Percentiles rank a stretch among this genome's conserved stretches.
Conservation (phyloP, 2,888 invertebrate genomes). For the Pantelozetes paolii region DNA sequence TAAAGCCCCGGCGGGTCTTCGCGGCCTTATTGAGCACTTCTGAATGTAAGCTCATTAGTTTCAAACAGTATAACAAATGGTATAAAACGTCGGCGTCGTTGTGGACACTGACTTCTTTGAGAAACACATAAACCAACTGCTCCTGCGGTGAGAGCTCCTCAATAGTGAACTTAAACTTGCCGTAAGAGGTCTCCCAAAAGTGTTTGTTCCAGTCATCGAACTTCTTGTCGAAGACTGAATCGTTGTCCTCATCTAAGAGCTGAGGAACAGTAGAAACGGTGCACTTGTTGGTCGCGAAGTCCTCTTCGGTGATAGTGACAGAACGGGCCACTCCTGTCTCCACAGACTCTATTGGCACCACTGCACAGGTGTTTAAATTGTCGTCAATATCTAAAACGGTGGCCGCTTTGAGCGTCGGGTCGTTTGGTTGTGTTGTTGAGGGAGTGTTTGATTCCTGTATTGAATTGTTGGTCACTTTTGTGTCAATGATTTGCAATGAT, state of each 20-base stretch:
- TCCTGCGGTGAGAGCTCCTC: constrained; percentile 85
- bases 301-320: constrained; percentile 79
- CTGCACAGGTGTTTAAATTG: constrained; percentile 80
- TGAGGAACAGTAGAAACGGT: constrained; percentile 66
- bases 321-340: constrained; percentile 78
- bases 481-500: not conserved
- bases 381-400: constrained; percentile 78
- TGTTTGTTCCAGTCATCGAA: constrained; percentile 1
- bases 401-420: constrained; percentile 61
- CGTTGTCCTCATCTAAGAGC: constrained; percentile 54
- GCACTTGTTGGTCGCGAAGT: constrained; percentile 70
- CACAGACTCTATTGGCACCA: constrained; percentile 68
- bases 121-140: constrained; percentile 83
- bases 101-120: constrained; percentile 58
- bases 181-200: constrained; percentile 89
- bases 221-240: constrained; percentile 52
- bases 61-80: constrained; percentile 84
- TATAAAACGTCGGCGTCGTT: constrained; percentile 84
- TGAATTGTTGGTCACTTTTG: not conserved
- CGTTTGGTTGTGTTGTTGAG: not conserved
- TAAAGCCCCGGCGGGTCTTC: constrained; percentile 82
- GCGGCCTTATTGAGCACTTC: constrained; percentile 83
- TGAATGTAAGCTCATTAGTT: constrained; percentile 83
- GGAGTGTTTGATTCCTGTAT: not conserved
- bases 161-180: constrained; percentile 83